These are phyloP conservation scores for roundworm (Caenorhabditis elegans) DNA, from an alignment of 1,140 invertebrate genomes.

Conservation along the genomic window DNA sequence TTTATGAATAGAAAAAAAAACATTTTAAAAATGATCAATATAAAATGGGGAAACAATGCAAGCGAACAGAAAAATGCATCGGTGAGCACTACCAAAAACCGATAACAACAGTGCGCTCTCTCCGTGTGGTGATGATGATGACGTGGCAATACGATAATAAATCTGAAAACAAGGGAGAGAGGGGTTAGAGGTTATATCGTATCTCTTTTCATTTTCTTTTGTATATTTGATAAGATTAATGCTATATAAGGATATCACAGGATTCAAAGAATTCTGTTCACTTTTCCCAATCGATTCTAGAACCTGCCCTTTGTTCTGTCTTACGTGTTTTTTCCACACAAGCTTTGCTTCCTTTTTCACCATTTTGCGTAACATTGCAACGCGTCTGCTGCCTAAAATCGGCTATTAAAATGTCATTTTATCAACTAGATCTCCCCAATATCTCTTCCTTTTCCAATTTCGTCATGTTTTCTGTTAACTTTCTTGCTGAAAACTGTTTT, in stretches of 20 bases:
- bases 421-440: neutral
- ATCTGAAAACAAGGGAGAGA: neutral
- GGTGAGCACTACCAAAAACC: neutral
- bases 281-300: no score
- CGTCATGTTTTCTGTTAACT: neutral
- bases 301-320: neutral
- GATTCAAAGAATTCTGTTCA: no score
- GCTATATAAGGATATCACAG: no score
- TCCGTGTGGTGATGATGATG: neutral
- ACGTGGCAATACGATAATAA: neutral
- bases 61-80: neutral
- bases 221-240: no score
- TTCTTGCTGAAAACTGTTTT: no score
- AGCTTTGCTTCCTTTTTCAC: constrained; percentile 18
- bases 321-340: neutral
- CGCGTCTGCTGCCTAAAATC: neutral
- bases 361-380: constrained; percentile 26
- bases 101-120: neutral
- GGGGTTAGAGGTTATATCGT: neutral
- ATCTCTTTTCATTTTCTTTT: neutral
- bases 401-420: constrained; percentile 6
- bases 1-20: neutral
- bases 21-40: neutral
- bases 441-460: neutral
- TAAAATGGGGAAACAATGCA: neutral